Conservation (phyloP, 1,140 invertebrate genomes). For the Trinorchestia longiramus region DNA sequence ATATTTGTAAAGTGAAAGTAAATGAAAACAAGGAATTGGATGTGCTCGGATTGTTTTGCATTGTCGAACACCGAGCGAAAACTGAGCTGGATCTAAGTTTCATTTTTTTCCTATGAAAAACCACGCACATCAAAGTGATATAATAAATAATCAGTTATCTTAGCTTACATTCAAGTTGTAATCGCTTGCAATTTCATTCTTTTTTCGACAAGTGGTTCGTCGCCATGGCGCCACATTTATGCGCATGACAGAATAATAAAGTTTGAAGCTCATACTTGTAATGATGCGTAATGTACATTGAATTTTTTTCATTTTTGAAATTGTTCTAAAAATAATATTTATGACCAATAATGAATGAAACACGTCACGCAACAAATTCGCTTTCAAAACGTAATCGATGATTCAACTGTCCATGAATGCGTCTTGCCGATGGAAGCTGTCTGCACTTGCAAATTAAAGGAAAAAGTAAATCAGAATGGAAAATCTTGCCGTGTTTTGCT, state of each 20-base stretch:
- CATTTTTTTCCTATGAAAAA: too few species aligned
- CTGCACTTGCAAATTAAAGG: background rate
- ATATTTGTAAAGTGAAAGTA: background rate
- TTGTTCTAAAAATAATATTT: too few species aligned
- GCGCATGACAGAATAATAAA: background rate
- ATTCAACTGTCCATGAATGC: background rate
- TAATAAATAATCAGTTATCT: too few species aligned
- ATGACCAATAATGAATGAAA: background rate
- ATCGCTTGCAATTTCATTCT: too few species aligned
- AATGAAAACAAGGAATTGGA: too few species aligned
- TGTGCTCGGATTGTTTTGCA: too few species aligned
- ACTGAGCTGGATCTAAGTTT: background rate
- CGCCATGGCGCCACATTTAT: too few species aligned
- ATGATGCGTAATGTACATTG: background rate
- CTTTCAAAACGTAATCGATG: background rate
- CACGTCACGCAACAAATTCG: background rate
- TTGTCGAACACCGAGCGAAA: background rate
- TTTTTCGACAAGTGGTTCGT: too few species aligned
- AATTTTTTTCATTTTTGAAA: background rate
- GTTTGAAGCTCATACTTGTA: background rate
- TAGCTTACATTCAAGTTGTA: too few species aligned
- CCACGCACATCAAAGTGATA: too few species aligned
- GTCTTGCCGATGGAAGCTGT: background rate
- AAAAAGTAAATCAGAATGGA: background rate
- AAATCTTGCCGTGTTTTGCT: background rate